These are phyloP conservation scores for Gymnoscelis rufifasciata DNA, from an alignment of 2,888 invertebrate species.

Conservation along the genomic window DNA sequence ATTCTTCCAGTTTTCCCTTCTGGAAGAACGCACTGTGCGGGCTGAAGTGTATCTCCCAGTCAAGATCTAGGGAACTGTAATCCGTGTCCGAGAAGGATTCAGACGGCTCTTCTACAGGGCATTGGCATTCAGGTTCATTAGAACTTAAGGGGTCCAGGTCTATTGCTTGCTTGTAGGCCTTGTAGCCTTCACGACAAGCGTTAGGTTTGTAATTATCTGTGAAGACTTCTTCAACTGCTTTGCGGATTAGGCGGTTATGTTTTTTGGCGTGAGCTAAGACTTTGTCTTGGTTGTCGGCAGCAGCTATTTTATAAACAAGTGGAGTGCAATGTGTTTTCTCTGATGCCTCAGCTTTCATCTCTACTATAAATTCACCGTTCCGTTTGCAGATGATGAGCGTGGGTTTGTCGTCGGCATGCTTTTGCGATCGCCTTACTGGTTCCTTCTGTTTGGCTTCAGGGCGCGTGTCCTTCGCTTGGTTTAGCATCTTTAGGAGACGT, in stretches of 20 bases:
- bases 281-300: conserved; percentile 44
- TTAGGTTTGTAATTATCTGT: conserved; percentile 49
- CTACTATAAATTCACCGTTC: conserved; percentile 56
- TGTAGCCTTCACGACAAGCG: conserved; percentile 48
- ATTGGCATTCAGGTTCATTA: conserved; percentile 36
- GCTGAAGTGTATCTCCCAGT: conserved; percentile 68
- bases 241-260: conserved; percentile 36
- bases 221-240: conserved; percentile 43
- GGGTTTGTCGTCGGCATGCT: conserved; percentile 49
- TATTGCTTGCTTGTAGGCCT: conserved; percentile 49
- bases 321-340: conserved; percentile 43
- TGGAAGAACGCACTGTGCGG: conserved; percentile 42
- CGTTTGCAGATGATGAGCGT: conserved; percentile 52
- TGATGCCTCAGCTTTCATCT: conserved; percentile 48
- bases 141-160: conserved; percentile 40
- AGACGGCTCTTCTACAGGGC: conserved; percentile 23
- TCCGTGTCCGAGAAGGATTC: conserved; percentile 46
- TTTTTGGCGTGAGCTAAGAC: conserved; percentile 40
- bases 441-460: conserved; percentile 27
- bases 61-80: conserved; percentile 54
- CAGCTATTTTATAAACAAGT: conserved; percentile 52
- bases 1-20: background rate
- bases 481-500: conserved; percentile 49
- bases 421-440: conserved; percentile 44
- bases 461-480: conserved; percentile 44